Conservation (phyloP, 2,113 vertebrate genomes). For the Callopanchax toddi region DNA sequence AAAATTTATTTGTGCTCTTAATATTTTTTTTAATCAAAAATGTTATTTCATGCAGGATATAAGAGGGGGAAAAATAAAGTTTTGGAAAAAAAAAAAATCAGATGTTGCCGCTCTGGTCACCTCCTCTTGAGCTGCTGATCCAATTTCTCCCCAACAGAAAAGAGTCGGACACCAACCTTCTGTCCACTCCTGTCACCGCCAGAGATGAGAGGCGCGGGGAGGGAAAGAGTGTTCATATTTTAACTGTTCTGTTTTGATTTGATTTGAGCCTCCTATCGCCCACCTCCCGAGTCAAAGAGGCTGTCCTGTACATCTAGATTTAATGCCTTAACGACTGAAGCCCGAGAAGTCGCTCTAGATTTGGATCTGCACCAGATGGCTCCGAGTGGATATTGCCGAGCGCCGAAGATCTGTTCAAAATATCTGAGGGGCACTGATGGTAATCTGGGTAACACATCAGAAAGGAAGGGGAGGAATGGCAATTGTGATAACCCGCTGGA, state of each 20-base stretch:
- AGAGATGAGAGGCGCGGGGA: conserved; percentile 30
- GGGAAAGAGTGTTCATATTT: conserved; percentile 54
- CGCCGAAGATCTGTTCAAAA: conserved; percentile 86
- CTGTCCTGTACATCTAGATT: conserved; percentile 77
- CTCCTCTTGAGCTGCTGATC: conserved; percentile 40
- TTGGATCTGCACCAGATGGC: conserved; percentile 92
- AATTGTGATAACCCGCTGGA: conserved; percentile 90
- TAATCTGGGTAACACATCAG: conserved; percentile 89
- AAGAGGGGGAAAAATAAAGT: not conserved
- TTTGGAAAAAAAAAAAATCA: not conserved
- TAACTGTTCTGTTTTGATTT: conserved; percentile 60
- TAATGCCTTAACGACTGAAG: conserved; percentile 83
- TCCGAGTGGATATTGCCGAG: conserved; percentile 86
- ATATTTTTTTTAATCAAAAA: no score
- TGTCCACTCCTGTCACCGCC: conserved; percentile 51
- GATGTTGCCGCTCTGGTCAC: conserved; percentile 16
- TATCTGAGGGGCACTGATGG: conserved; percentile 89
- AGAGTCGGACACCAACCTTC: conserved; percentile 40
- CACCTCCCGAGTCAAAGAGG: conserved; percentile 56
- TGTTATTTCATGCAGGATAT: no score
- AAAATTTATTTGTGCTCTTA: no score
- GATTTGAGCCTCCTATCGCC: conserved; percentile 64
- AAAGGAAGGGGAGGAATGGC: conserved; percentile 84
- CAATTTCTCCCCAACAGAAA: conserved; percentile 25
- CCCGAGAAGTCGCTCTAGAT: conserved; percentile 85